Evolutionary conservation across 2,113 vertebrate species (phyloP).

Genomic region (Gambusia holbrooki): DNA sequence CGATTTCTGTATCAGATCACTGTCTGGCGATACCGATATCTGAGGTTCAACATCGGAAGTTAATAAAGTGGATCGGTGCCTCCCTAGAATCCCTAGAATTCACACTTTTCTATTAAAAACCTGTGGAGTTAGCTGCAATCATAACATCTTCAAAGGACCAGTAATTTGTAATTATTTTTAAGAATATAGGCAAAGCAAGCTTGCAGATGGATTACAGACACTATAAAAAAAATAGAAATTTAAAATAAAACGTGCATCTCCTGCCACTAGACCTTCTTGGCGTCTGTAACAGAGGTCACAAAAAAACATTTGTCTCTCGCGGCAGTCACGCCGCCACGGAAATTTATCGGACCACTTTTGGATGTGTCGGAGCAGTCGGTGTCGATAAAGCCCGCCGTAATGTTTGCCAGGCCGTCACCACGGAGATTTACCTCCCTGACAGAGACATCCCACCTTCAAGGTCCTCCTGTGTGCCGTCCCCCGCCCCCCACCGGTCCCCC

Average conservation of each 20-base stretch:
- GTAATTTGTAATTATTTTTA: too few relatives aligned
- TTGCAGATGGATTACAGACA: not conserved
- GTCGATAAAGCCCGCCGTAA: conserved; percentile 85
- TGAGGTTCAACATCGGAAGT: too few relatives aligned
- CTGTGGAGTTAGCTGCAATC: too few relatives aligned
- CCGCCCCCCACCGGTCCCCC: not conserved
- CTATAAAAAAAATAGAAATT: too few relatives aligned
- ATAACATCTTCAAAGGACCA: too few relatives aligned
- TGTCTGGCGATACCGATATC: too few relatives aligned
- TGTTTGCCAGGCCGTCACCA: conserved; percentile 80
- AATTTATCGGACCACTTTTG: conserved; percentile 79
- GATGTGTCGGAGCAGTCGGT: conserved; percentile 75
- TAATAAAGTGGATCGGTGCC: too few relatives aligned
- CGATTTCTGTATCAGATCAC: too few relatives aligned
- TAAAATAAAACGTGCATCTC: not conserved
- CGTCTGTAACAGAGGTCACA: conserved; percentile 62
- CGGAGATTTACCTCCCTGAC: conserved; percentile 80
- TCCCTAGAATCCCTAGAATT: not conserved
- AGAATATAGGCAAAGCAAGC: too few relatives aligned
- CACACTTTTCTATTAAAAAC: conserved; percentile 8
- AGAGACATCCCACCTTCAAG: conserved; percentile 80
- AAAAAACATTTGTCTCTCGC: conserved; percentile 76
- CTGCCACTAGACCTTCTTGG: not conserved
- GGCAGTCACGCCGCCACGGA: conserved; percentile 66
- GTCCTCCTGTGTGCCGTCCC: conserved; percentile 73